Base-by-base conservation (phyloP, 2,113 vertebrate species). In the Scalopus aquaticus region DNA sequence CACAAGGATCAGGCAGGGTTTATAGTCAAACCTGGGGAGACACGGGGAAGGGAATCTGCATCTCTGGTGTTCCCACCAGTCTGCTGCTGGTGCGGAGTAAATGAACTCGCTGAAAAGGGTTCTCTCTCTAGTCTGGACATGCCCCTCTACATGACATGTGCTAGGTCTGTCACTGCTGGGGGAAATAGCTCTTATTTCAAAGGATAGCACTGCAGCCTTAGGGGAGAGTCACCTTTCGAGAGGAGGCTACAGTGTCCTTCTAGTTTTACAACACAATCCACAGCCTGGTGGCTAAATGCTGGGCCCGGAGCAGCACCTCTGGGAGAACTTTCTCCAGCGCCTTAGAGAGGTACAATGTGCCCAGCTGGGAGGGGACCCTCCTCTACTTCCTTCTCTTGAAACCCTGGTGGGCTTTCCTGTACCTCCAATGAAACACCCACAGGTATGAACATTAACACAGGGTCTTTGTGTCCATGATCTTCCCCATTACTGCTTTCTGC, bases 101-200 rank as follows among this genome's bases (percentile, higher is more conserved):
- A 20, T 26, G 32, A 5, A 9, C 9, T 30, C 58, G 16, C 44
- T 26, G 17, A 24, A 12, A 35, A 62, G 6, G 3, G 11, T 7
- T 51, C 15, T 19, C n/a, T 35, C 5, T 11, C 44, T 1, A 2
- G 26, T 8, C 65, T 17, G 4, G 17, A 3, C 0, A 0, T 20
- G 26, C 37, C 11, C 11, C 11, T 64, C 17, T 56, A 10, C 0
- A 0, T 4, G 42, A 4, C 0, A 2, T 0, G 7, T 5, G 8
- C 4, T 22, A 24, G 44, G 6, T 1, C 88, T 60, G 26, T 5
- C 20, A 26, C 16, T 64, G 44, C 83, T 69, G 28, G 62, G 54
- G 58, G 5, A 0, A 16, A 1, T 2, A 4, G 6, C 11, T 30
- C 32, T n/a, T 60, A 32, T 16, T 82, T 69, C 32, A 7, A 24